Conservation (phyloP, 2,797 vertebrate species). For the Sebastes itinus region DNA sequence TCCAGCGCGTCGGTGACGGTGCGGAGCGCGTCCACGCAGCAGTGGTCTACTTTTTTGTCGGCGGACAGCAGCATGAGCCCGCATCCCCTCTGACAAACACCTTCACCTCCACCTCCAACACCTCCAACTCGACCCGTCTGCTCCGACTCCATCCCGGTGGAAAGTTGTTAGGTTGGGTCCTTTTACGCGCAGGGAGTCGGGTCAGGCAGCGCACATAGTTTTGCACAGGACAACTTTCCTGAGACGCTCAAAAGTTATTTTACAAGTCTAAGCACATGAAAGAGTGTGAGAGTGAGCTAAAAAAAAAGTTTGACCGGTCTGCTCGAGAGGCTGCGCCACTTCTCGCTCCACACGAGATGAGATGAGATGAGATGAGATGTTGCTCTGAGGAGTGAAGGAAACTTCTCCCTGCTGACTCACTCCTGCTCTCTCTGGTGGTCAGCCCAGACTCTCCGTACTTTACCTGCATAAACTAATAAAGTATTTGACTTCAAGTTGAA, state of each 20-base stretch:
- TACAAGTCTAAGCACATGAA: slow-evolving; percentile 33
- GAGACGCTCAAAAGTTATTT: slow-evolving; percentile 12
- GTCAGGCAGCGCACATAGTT: slow-evolving; percentile 61
- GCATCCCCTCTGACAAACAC: slow-evolving; percentile 70
- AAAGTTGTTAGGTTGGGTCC: slow-evolving; percentile 6
- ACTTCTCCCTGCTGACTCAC: slow-evolving; percentile 24
- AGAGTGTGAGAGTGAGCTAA: background rate
- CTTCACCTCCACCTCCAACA: background rate
- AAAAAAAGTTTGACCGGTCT: slow-evolving; percentile 32
- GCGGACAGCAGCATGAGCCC: slow-evolving; percentile 46
- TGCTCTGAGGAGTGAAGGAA: background rate
- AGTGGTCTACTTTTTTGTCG: slow-evolving; percentile 31
- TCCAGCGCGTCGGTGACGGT: slow-evolving; percentile 51
- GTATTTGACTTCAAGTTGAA: background rate
- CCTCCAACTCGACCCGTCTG: background rate
- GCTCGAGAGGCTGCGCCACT: slow-evolving; percentile 37
- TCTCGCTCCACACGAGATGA: background rate
- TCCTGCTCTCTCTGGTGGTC: background rate
- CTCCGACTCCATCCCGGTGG: slow-evolving; percentile 49
- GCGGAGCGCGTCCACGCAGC: slow-evolving; percentile 72
- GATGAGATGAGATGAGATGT: background rate
- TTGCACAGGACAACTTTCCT: background rate
- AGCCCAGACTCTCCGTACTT: background rate
- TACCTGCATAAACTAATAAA: too few species aligned
- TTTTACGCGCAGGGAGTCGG: slow-evolving; percentile 11